phyloP scores from a whole-genome alignment of 2,888 invertebrate species.

The Drosophila maculinotata region DNA sequence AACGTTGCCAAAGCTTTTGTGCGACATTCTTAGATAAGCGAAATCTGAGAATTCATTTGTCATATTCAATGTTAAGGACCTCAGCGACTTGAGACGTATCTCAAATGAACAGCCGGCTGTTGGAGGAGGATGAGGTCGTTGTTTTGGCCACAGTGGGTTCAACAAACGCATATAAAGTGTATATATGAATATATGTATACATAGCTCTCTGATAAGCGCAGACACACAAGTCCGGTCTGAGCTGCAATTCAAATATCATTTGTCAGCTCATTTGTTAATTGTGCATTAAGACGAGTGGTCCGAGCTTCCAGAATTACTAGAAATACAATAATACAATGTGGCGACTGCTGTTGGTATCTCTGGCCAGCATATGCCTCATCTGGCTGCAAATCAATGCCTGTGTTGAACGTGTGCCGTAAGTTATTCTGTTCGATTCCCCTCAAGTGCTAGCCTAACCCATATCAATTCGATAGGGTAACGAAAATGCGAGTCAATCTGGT shows the following conservation, averaged over 20 bases:
- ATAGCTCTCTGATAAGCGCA: conserved; percentile 39
- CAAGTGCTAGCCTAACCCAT: background rate
- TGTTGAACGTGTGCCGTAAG: conserved; percentile 81
- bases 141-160: conserved; percentile 49
- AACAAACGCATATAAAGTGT: conserved; percentile 85
- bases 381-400: conserved; percentile 55
- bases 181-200: conserved; percentile 1
- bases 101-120: conserved; percentile 30
- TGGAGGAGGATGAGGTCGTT: conserved; percentile 54
- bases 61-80: conserved; percentile 71
- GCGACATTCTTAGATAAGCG: conserved; percentile 42
- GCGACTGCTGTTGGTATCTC: conserved; percentile 26
- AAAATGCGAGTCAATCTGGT: conserved; percentile 77
- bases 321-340: conserved; percentile 41
- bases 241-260: conserved; percentile 49
- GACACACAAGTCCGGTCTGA: conserved; percentile 41
- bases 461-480: conserved; percentile 55
- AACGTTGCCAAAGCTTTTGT: background rate
- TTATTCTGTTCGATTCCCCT: conserved; percentile 7
- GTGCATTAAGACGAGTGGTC: conserved; percentile 50
- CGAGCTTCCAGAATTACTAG: conserved; percentile 6
- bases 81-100: conserved; percentile 38
- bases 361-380: conserved; percentile 13
- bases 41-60: conserved; percentile 25
- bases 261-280: conserved; percentile 60